Conservation (phyloP, 2,797 vertebrate species). For the Percopsis omiscomaycus region DNA sequence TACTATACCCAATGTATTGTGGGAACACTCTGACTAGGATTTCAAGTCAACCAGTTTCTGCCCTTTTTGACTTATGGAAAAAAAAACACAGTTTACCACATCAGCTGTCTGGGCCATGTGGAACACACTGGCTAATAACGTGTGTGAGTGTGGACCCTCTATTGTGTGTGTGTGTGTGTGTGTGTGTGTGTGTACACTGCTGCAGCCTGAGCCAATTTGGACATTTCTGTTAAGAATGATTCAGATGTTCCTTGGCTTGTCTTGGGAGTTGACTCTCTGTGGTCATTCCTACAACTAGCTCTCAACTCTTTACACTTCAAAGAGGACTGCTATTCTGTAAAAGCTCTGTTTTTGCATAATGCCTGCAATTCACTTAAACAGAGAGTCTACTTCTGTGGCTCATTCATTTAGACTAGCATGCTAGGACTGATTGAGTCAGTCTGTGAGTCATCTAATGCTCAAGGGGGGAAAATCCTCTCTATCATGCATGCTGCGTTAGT, state of each 20-base stretch:
- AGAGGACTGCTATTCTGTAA: constrained; percentile 31
- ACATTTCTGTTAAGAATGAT: constrained; percentile 61
- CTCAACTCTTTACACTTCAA: constrained; percentile 28
- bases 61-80: constrained; percentile 15
- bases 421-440: constrained; percentile 22
- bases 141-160: constrained; percentile 54
- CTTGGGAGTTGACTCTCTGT: constrained; percentile 66
- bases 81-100: constrained; percentile 33
- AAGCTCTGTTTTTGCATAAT: constrained; percentile 26
- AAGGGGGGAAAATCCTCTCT: not conserved
- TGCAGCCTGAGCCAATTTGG: constrained; percentile 54
- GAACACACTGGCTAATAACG: constrained; percentile 55
- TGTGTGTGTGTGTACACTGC: constrained; percentile 14
- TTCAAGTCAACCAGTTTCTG: too few relatives aligned
- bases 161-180: constrained; percentile 24
- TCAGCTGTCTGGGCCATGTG: constrained; percentile 41
- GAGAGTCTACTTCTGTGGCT: constrained; percentile 18
- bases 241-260: constrained; percentile 69
- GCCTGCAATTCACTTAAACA: constrained; percentile 36
- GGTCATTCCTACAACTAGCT: constrained; percentile 48
- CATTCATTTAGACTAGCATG: constrained; percentile 26
- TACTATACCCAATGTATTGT: too few relatives aligned
- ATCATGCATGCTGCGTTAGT: not conserved
- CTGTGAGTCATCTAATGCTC: constrained; percentile 14
- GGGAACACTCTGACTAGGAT: too few relatives aligned